Base-by-base conservation (phyloP, 1,140 invertebrate species). In the Orius insidiosus region DNA sequence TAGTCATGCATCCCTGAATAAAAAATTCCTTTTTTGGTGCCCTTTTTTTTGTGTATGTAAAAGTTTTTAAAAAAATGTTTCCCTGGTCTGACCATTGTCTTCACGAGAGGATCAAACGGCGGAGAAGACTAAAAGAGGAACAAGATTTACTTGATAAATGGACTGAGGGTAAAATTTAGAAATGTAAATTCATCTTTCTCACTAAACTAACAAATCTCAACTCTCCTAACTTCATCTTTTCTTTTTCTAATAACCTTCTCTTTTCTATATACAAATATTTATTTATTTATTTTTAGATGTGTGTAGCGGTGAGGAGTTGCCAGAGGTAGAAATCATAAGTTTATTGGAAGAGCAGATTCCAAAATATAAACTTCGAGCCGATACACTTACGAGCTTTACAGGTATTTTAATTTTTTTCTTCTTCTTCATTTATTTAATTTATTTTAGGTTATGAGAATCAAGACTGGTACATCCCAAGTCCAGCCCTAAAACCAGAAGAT, bases 311-410 rank as follows among this genome's bases (percentile, higher is more conserved):
- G 82, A 78, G 61, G 77, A 86, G 62, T 68, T 88, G 61, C 80
- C 81, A 60, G 76, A 96, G 71, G 88, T 95, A 54, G 90, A 96
- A 66, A 87, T 95, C 58, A 81, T 95, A 60, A 90, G 85, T 63
- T 69, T 96, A 54, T 67, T 95, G 39, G 83, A 95, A 66, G 90
- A 96, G 63, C 82, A 92, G 66, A 92, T 96, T 63, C 92, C 92
- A 39, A 79, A 78, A 59, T 97, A 97, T 62, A 84, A 80, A 61
- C 72, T 97, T 39, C 73, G 90, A 63, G 88, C 88, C 43, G 90
- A 96, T 66, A 85, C 85, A 48, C 72, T 94, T 49, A 94, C 89
- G n/a, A 72, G 86, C 60, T 96, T 95, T 67, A 75, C 78, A 68
- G 85, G 85, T 87, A 36, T 4, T 15, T 36, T n/a, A 4, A 4